Base-by-base conservation (phyloP, 2,888 invertebrate species). In the Nomada flava region DNA sequence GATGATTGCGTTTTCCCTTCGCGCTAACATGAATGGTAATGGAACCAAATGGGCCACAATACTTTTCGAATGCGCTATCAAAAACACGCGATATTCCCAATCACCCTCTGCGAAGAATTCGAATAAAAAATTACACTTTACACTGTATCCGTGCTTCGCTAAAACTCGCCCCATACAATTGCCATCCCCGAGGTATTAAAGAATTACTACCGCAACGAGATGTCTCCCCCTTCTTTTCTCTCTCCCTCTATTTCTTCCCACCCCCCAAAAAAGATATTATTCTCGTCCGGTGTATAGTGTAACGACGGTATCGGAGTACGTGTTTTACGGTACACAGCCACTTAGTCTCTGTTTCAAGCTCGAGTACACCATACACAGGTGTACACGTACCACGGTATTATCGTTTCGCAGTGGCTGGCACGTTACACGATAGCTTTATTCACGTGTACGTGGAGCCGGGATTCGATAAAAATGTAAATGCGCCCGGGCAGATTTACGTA, bases 401-500 rank as follows among this genome's bases (percentile, higher is more conserved):
- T 76, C 81, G 71, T 81, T 63, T 69, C 71, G 42, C 29, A 52
- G 69, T 57, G 20, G 60, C 55, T 20, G 18, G n/a, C 36, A 15
- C 68, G 67, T 75, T 75, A 53, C 59, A 71, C 70, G 63, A 55
- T 67, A 71, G 75, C 67, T 70, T 77, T 77, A 50, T 68, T 68
- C 47, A 36, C 52, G n/a, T 67, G 55, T 67, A 29, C 63, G 18
- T 18, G 23, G 57, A 29, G 42, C 36, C 52, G 69, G 44, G 55
- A 86, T 83, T 84, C 75, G 79, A 86, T 86, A 86, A 86, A 86
- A 84, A 86, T 86, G 81, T 76, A 86, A 86, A 86, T 84, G 65
- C 29, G 44, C 52, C 29, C 26, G 42, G 29, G 18, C 69, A 52
- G 71, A 81, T 76, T 81, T 86, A 72, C 69, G 75, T 26, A 65